Base-by-base conservation (phyloP, 92 coral and sea anemone species). In the Zoanthus sociatus region DNA sequence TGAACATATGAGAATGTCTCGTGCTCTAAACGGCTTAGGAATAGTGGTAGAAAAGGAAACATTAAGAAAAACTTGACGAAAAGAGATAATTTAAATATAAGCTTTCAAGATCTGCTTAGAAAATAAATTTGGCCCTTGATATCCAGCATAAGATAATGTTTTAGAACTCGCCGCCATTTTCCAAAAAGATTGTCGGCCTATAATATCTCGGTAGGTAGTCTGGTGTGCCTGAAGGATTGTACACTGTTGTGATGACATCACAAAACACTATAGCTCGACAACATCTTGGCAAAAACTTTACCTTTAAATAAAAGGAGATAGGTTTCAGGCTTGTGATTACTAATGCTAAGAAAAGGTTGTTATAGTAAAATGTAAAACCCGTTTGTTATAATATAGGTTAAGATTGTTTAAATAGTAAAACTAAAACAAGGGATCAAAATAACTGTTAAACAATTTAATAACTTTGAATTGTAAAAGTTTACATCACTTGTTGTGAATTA, bases 1-100 rank as follows among this genome's bases (percentile, higher is more conserved):
- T 77, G 44, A 78, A 73, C 84, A 78, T 18, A 84, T 84, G 74
- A 88, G 70, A 46, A 81, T 81, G 46, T 81, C 76, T 64, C 66
- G 66, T 81, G 44, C 45, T 81, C 46, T 21, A 64, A 26, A 9
- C 66, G 50, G 60, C n/a, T 67, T 46, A 20, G 53, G 45, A 14
- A 4, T 26, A 14, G 21, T 16, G 12, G 26, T 45, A 46, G 13
- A 21, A 64, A 18, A 63, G 21, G 46, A 42, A 5, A 53, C 45
- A 66, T 31, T 81, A 21, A 66, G 44, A 20, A 1, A 5, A 66
- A 45, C 20, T 45, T 1, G 48, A 46, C 15, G 47, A 26, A 64
- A n/a, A 16, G 12, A 46, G 14, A 46, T 20, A 51, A 11, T 46
- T 66, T 45, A n/a, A 47, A 33, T 14, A n/a, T 4, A 20, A 81